phyloP scores from a whole-genome alignment of 2,797 vertebrate species.

The Ammospiza maritima region DNA sequence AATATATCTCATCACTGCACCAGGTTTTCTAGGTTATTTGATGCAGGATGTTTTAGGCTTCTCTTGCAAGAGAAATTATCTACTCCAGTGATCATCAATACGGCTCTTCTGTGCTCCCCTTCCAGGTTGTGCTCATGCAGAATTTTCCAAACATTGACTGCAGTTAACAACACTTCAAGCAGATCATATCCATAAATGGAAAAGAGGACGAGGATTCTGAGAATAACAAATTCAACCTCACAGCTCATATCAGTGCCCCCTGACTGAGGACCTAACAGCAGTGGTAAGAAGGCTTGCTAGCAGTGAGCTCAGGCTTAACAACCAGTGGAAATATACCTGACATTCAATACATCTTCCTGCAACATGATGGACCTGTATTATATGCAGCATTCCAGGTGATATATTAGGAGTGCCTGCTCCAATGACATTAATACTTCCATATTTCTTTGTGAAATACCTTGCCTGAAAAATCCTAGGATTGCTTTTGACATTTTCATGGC shows the following conservation, averaged over 20 bases:
- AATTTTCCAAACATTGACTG: neutral
- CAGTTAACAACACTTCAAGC: neutral
- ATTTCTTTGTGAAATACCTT: slow-evolving; percentile 67
- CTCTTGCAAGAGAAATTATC: neutral
- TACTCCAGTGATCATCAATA: neutral
- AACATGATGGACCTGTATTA: slow-evolving; percentile 50
- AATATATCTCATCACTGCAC: neutral
- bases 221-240: neutral
- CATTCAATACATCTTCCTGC: slow-evolving; percentile 51
- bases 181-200: neutral
- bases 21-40: neutral
- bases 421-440: slow-evolving; percentile 68
- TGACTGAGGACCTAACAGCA: neutral
- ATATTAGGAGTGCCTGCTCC: slow-evolving; percentile 58
- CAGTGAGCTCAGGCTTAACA: slow-evolving; percentile 22
- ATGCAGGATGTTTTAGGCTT: neutral
- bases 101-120: neutral
- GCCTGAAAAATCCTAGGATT: slow-evolving; percentile 62
- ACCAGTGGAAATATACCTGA: slow-evolving; percentile 34
- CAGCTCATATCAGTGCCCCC: neutral
- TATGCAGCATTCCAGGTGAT: slow-evolving; percentile 53
- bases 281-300: neutral
- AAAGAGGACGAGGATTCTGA: neutral
- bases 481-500: slow-evolving; percentile 71
- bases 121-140: neutral